Evolutionary conservation across 2,113 vertebrate species (phyloP).

Genomic region (Myiagra hebetior): DNA sequence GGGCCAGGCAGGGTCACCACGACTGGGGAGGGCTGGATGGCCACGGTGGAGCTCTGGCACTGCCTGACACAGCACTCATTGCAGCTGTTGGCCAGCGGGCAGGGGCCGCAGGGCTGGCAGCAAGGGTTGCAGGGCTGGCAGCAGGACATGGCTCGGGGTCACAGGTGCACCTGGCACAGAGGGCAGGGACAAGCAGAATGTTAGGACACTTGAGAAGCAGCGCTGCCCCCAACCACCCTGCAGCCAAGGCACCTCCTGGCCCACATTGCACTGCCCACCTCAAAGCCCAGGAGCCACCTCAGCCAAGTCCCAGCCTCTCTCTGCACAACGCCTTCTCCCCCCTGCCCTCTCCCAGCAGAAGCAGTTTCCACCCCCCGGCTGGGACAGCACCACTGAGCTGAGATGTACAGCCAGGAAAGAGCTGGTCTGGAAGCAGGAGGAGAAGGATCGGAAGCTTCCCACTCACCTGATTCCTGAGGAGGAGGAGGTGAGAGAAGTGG

Average conservation of each 20-base stretch:
- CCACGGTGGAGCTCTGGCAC: not conserved
- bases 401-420: not conserved
- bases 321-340: not conserved
- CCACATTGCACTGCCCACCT: no score
- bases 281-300: no score
- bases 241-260: no score
- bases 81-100: not conserved
- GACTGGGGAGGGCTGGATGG: no score
- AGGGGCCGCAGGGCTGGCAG: not conserved
- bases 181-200: not conserved
- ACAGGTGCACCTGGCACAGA: not conserved
- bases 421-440: not conserved
- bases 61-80: not conserved
- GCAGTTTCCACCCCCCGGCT: not conserved
- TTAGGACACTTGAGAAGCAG: not conserved
- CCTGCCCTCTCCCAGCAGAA: not conserved
- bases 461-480: not conserved
- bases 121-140: not conserved
- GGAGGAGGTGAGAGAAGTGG: not conserved
- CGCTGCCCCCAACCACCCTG: no score
- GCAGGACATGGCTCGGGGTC: not conserved
- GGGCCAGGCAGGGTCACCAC: no score
- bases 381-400: not conserved
- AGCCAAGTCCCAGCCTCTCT: no score
- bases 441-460: not conserved